Evolutionary conservation across 2,888 invertebrate species (phyloP).

Genomic region (Fragum sueziense): DNA sequence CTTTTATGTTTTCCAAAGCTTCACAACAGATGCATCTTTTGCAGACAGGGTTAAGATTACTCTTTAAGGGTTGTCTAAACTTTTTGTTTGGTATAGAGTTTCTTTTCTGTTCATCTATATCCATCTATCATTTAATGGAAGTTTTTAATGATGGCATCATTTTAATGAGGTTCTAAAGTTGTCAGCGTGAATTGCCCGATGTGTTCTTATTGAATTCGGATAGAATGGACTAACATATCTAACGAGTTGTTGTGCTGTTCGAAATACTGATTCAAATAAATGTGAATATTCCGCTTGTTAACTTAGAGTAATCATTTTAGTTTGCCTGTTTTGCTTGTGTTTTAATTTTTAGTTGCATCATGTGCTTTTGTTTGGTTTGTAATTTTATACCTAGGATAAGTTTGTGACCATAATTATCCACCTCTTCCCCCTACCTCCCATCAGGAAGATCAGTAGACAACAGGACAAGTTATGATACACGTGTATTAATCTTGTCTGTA

Average conservation of each 20-base stretch:
- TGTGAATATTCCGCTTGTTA: slow-evolving; percentile 11
- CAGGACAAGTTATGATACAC: not conserved
- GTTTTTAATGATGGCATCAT: not conserved
- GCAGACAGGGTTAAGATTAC: too few species aligned
- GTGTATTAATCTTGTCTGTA: not conserved
- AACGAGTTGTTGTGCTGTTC: not conserved
- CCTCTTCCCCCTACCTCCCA: not conserved
- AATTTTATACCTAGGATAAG: slow-evolving; percentile 1
- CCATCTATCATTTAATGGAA: not conserved
- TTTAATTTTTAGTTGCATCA: slow-evolving; percentile 21
- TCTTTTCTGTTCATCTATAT: not conserved
- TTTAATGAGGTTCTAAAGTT: not conserved
- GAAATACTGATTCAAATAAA: not conserved
- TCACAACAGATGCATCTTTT: too few species aligned
- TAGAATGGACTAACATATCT: not conserved
- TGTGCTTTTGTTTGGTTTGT: slow-evolving; percentile 9
- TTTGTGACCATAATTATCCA: not conserved
- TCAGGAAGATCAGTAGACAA: not conserved
- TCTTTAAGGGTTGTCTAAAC: too few species aligned
- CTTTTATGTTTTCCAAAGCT: too few species aligned
- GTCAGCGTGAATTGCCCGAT: not conserved
- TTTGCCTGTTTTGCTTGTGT: slow-evolving; percentile 28
- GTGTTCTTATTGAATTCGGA: not conserved
- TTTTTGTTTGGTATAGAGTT: too few species aligned
- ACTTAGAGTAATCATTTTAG: slow-evolving; percentile 22